Evolutionary conservation across 2,797 vertebrate genomes (phyloP).

Genomic region (Acrossocheilus wenchowensis): DNA sequence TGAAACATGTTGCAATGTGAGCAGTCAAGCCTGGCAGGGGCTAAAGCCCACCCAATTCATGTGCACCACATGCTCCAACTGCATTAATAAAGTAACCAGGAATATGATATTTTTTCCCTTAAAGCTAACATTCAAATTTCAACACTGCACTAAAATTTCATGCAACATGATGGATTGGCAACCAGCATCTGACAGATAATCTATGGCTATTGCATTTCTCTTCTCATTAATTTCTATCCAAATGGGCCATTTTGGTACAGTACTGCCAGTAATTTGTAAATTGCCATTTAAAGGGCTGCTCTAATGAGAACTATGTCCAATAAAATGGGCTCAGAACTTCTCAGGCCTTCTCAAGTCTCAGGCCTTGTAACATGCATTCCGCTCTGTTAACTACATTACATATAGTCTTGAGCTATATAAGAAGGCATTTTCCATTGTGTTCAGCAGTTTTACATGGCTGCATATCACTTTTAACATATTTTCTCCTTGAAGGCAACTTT

Average conservation of each 20-base stretch:
- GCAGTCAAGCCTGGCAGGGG: conserved; percentile 43
- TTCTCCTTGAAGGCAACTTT: conserved; percentile 17
- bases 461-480: conserved; percentile 31
- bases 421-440: conserved; percentile 29
- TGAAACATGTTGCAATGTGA: conserved; percentile 42
- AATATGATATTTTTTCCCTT: not conserved
- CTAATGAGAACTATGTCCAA: conserved; percentile 26
- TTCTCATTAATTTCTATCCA: conserved; percentile 43
- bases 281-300: conserved; percentile 52
- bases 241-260: conserved; percentile 47
- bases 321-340: not conserved
- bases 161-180: conserved; percentile 14
- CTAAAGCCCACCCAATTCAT: conserved; percentile 19
- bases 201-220: conserved; percentile 46
- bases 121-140: not conserved
- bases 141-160: conserved; percentile 5
- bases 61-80: not conserved
- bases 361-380: not conserved
- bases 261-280: conserved; percentile 47
- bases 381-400: not conserved
- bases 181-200: conserved; percentile 45
- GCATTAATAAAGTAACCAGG: conserved; percentile 22
- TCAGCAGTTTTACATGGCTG: not conserved
- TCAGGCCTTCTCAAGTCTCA: not conserved
- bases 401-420: conserved; percentile 1